Evolutionary conservation across 30 jellyfish, hydroid and myxozoan genomes (phyloP).

Genomic region (Catostylus mosaicus): DNA sequence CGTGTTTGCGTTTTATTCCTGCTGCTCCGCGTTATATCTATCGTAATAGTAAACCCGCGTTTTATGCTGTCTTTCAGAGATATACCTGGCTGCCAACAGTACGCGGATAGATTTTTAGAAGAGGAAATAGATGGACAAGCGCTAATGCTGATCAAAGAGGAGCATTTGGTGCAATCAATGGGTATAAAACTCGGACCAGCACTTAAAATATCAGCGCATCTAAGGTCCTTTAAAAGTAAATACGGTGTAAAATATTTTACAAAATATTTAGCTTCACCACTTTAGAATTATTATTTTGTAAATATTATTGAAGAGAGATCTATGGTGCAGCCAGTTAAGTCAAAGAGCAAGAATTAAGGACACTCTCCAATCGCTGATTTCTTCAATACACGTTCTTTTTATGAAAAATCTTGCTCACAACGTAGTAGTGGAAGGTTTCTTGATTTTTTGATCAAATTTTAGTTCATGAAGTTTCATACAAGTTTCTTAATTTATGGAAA

Average conservation of each 20-base stretch:
- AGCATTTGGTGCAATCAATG: conserved; percentile 90
- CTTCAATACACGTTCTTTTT: no score
- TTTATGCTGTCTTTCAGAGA: conserved; percentile 71
- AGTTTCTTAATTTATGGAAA: no score
- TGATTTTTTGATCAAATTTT: no score
- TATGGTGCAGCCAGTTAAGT: no score
- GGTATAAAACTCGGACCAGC: conserved; percentile 99
- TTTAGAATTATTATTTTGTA: conserved; percentile 43
- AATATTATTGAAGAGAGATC: conserved; percentile 12
- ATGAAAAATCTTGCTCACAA: no score
- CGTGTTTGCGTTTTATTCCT: no score
- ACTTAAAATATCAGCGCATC: conserved; percentile 88
- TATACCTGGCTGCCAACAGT: conserved; percentile 93
- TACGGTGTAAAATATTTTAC: conserved; percentile 84
- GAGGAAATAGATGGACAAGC: conserved; percentile 99
- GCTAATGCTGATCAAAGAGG: conserved; percentile 80
- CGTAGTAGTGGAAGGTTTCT: no score
- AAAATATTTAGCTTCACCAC: conserved; percentile 94
- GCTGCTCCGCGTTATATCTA: no score
- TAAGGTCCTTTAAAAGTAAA: conserved; percentile 81
- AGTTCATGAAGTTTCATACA: no score
- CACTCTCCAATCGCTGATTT: no score
- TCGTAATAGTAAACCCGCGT: no score
- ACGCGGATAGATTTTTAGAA: conserved; percentile 73
- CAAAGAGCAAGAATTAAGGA: no score